Base-by-base conservation (phyloP, 35 echinoderm and acorn worm genomes). In the Strongylocentrotus purpuratus region DNA sequence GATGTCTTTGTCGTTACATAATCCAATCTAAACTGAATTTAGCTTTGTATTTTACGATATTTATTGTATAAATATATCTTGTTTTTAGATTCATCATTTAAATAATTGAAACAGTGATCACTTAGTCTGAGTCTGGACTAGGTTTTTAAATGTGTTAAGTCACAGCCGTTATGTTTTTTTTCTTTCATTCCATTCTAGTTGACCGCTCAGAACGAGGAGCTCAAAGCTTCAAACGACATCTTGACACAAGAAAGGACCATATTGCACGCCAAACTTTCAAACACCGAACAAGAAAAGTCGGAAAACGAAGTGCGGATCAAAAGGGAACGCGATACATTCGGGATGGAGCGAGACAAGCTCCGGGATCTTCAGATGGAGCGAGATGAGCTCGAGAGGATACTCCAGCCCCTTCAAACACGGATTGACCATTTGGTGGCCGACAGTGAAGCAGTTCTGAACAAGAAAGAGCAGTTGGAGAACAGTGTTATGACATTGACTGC, bases 171-270 rank as follows among this genome's bases (percentile, higher is more conserved):
- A 48, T 50, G 5, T 50, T 50, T 50, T n/a, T n/a, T 18, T 35
- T 89, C 31, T 89, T 17, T 13, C 33, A 3, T 89, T 33, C 2
- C 46, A 45, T 28, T 58, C 92, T 50, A 99, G 98, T 45, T 97
- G 46, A 99, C 98, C 6, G 98, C 94, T 25, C 95, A 97, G 94
- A 97, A 96, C 94, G 98, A 99, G 94, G 98, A 99, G 47, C 92
- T 99, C 0, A 94, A 99, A 94, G 98, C 97, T 18, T 97, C 98
- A 31, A 97, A 95, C 25, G 98, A 99, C 85, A 97, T 99, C 47
- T 86, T 99, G 88, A 96, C 85, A 9, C 94, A 97, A 92, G 98
- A 99, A 94, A 95, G 97, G 48, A 94, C 94, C 50, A 90, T 97
- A 11, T 95, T 99, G 10, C 98, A 99, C 32, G 86, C 94, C 45